phyloP scores from a whole-genome alignment of 2,888 invertebrate genomes.

The Argynnis bischoffii region DNA sequence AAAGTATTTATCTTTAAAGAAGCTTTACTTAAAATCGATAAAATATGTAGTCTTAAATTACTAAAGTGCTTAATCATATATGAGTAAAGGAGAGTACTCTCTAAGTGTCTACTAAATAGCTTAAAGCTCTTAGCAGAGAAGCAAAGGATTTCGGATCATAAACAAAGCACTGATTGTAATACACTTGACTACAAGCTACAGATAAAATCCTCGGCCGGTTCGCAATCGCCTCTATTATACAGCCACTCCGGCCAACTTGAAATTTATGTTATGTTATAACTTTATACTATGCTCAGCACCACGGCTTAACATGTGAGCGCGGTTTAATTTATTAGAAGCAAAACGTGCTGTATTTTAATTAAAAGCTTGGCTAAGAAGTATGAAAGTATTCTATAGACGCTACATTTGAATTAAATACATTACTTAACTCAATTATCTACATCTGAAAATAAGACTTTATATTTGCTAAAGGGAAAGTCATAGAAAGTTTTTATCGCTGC shows the following conservation, averaged over 20 bases:
- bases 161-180: conserved; percentile 18
- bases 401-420: background rate
- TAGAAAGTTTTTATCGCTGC: conserved; percentile 17
- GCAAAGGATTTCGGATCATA: conserved; percentile 4
- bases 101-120: background rate
- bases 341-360: conserved; percentile 17
- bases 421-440: background rate
- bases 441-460: background rate
- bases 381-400: conserved; percentile 4
- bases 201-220: conserved; percentile 19
- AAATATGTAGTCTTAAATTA: no score
- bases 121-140: background rate
- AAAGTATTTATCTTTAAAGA: no score
- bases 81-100: no score
- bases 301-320: conserved; percentile 30
- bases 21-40: no score
- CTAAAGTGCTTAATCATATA: no score
- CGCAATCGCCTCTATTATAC: conserved; percentile 16
- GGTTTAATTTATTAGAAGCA: conserved; percentile 31
- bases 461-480: conserved; percentile 5
- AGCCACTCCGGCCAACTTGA: conserved; percentile 26
- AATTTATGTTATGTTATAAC: conserved; percentile 37
- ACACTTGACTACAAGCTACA: conserved; percentile 12
- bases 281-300: conserved; percentile 32
- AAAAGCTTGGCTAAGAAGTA: conserved; percentile 11